Conservation (phyloP, 1,140 invertebrate genomes). For the Thrips palmi region DNA sequence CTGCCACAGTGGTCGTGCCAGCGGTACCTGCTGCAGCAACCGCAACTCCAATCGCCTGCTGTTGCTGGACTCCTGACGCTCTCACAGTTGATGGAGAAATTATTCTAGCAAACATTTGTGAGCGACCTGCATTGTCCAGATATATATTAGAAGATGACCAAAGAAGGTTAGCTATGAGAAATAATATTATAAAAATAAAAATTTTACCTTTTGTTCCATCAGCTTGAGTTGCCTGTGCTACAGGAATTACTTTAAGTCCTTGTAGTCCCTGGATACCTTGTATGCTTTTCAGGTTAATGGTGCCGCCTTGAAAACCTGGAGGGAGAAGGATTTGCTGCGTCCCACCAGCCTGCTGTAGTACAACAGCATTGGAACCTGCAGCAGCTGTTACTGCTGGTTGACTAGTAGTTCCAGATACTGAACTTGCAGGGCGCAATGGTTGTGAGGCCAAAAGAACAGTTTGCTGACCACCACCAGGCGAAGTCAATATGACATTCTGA, state of each 20-base stretch:
- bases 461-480: constrained; percentile 31
- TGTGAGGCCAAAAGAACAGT: constrained; percentile 17
- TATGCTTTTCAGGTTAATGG: constrained; percentile 43
- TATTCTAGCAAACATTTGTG: constrained; percentile 13
- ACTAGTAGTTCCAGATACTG: too few species aligned
- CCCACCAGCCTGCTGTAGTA: constrained; percentile 19
- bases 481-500: constrained; percentile 40
- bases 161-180: background rate
- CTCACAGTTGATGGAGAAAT: too few species aligned
- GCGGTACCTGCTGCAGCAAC: too few species aligned
- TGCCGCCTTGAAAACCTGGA: constrained; percentile 29
- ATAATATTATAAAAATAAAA: background rate
- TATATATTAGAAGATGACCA: background rate
- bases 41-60: too few species aligned
- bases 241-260: constrained; percentile 44
- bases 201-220: constrained; percentile 1
- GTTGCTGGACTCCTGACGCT: too few species aligned
- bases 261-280: constrained; percentile 45
- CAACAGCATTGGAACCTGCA: constrained; percentile 12
- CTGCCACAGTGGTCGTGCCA: too few species aligned
- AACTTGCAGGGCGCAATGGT: too few species aligned
- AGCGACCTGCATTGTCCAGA: constrained; percentile 10
- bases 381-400: too few species aligned
- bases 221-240: constrained; percentile 14
- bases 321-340: constrained; percentile 34